A percentile compares a stretch with the other conserved stretches of the same genome.
These are phyloP conservation scores for Pseudois nayaur DNA, from an alignment of 2,113 vertebrate species.

Conservation along the genomic window DNA sequence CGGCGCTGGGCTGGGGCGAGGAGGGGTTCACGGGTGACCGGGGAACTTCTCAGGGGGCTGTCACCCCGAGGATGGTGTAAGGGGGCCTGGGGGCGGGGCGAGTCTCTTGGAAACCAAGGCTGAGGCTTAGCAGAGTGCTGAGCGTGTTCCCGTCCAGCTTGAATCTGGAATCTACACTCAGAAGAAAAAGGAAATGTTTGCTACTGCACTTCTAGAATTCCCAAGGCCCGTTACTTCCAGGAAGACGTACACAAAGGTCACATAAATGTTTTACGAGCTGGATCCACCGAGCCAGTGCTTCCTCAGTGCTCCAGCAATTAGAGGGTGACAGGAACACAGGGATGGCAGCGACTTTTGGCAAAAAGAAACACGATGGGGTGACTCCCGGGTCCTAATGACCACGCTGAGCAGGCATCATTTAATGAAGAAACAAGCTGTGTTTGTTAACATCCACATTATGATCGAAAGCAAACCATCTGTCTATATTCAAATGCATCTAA, in stretches of 20 bases:
- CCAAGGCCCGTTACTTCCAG: not conserved
- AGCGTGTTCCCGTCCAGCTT: not conserved
- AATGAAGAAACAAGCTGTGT: not conserved
- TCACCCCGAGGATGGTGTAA: not conserved
- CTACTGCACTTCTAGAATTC: not conserved
- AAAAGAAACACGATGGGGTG: conserved; percentile 52
- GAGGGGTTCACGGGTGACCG: not conserved
- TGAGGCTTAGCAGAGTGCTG: not conserved
- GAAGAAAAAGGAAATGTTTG: not conserved
- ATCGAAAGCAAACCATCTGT: conserved; percentile 37
- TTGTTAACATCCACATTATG: conserved; percentile 45
- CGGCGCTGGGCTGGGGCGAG: no score
- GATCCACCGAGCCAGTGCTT: conserved; percentile 15
- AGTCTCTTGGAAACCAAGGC: not conserved
- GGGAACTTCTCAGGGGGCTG: not conserved
- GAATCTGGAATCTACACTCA: not conserved
- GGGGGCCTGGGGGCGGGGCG: not conserved
- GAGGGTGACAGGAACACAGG: conserved; percentile 44
- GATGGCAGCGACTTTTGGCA: conserved; percentile 46
- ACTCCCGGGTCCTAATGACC: conserved; percentile 50
- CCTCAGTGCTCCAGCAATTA: conserved; percentile 48
- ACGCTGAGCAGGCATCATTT: not conserved
- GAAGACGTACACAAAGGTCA: not conserved
- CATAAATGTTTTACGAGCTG: conserved; percentile 14
- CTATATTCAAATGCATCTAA: not conserved